A percentile compares a stretch with the other conserved stretches of the same genome.
These are phyloP conservation scores for Spilosoma lubricipeda DNA, from an alignment of 2,888 invertebrate genomes.

Conservation along the genomic window DNA sequence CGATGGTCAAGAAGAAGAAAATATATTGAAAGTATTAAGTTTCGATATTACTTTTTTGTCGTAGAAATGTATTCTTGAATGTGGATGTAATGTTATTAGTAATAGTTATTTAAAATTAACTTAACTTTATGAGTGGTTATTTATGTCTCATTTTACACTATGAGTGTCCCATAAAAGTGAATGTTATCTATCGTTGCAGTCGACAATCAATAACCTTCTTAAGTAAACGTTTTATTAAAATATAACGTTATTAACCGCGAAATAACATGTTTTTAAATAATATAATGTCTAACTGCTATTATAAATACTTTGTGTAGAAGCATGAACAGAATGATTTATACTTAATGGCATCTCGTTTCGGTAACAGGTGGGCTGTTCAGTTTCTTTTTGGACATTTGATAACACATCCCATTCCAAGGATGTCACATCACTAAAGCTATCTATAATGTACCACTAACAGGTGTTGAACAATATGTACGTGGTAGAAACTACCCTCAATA, in stretches of 20 bases:
- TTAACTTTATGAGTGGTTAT: constrained; percentile 10
- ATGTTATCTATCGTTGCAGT: neutral
- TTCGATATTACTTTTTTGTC: constrained; percentile 26
- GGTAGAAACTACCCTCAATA: too few relatives aligned
- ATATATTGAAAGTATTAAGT: constrained; percentile 26
- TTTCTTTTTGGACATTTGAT: too few relatives aligned
- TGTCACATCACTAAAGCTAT: too few relatives aligned
- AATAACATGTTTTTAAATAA: neutral
- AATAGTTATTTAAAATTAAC: constrained; percentile 7
- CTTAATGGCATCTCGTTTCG: neutral
- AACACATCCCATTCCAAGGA: too few relatives aligned
- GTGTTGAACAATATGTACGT: too few relatives aligned
- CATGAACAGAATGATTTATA: neutral
- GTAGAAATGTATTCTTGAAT: constrained; percentile 14
- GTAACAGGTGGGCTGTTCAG: too few relatives aligned
- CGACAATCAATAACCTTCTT: neutral
- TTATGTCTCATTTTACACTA: constrained; percentile 20
- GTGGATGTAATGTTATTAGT: constrained; percentile 10
- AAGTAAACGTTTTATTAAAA: neutral
- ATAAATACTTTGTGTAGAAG: neutral
- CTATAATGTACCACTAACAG: too few relatives aligned
- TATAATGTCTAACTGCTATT: too few relatives aligned
- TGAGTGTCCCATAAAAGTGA: constrained; percentile 1
- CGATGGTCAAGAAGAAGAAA: constrained; percentile 27
- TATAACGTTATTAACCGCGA: neutral